Evolutionary conservation across 2,888 invertebrate genomes (phyloP).

Genomic region (Helleia helle): DNA sequence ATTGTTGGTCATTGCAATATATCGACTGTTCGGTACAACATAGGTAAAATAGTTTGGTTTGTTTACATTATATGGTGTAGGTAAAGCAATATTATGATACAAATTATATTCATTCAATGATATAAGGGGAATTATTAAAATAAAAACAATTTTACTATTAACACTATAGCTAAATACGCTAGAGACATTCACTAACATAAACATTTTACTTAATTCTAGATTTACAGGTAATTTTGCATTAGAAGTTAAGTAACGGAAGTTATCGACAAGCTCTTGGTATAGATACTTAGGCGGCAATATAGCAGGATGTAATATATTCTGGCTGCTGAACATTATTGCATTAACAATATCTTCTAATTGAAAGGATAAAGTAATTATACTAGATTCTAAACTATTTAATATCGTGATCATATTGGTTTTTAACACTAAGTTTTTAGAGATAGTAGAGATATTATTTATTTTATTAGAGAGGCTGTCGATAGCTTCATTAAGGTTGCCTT

Average conservation of each 20-base stretch:
- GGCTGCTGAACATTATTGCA: neutral
- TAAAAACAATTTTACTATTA: neutral
- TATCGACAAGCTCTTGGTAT: neutral
- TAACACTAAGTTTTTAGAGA: too few relatives aligned
- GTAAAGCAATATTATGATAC: neutral
- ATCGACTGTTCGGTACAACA: neutral
- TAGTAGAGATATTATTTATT: too few relatives aligned
- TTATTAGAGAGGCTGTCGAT: too few relatives aligned
- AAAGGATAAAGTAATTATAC: too few relatives aligned
- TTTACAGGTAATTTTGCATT: neutral
- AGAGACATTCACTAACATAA: neutral
- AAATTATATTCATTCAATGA: neutral
- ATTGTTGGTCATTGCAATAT: neutral
- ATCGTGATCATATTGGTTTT: too few relatives aligned
- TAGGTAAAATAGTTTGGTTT: neutral
- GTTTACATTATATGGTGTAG: neutral
- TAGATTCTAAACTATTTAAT: too few relatives aligned
- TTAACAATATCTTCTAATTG: neutral
- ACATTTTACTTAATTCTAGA: neutral
- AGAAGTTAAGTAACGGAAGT: neutral
- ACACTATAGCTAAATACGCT: neutral
- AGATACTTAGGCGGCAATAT: neutral
- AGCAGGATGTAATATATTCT: neutral
- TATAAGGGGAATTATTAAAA: conserved; percentile 1
- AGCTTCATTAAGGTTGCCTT: neutral